Evolutionary conservation across 2,888 invertebrate species (phyloP), one percentile per base, ranked within the genome.

Genomic region (Meliscaeva auricollis): DNA sequence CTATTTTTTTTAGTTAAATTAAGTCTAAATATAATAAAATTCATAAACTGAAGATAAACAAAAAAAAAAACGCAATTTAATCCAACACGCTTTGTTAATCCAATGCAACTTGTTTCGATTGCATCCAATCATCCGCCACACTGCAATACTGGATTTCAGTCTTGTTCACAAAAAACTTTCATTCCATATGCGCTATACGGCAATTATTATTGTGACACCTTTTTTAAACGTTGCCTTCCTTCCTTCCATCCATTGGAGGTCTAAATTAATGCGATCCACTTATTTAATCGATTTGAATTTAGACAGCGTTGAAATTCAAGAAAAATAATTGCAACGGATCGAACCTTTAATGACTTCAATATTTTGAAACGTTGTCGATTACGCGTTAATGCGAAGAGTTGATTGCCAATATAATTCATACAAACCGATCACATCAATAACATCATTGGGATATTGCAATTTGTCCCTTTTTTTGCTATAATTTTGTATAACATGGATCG

Each of bases 121-220:
- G 77, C 82, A 78, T 73, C 50, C 74, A 68, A 48, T 68, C 52
- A 48, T 68, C 52, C 41, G 46, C 35, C 9, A 75, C 54, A 48
- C 32, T 48, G 4, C 32, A 20, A 75, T 66, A 75, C 75, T 84
- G 58, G 69, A 84, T 72, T 66, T 48, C 50, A 41, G 30, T 72
- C 35, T 64, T n/a, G 15, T 60, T 60, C 3, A 54, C n/a, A n/a
- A n/a, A n/a, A n/a, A 78, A 73, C 48, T 72, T 74, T 66, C 75
- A 79, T 75, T n/a, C n/a, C n/a, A n/a, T n/a, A n/a, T n/a, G n/a
- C n/a, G 66, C 9, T 54, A 52, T 41, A 60, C 52, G 30, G 54
- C 74, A 76, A 72, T 84, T 72, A 72, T 80, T 72, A 80, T 68
- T 80, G 84, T 70, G 75, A 75, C 84, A 80, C 60, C 52, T 75